Conservation (phyloP, 1,140 invertebrate genomes). For the Megathymus violae region DNA sequence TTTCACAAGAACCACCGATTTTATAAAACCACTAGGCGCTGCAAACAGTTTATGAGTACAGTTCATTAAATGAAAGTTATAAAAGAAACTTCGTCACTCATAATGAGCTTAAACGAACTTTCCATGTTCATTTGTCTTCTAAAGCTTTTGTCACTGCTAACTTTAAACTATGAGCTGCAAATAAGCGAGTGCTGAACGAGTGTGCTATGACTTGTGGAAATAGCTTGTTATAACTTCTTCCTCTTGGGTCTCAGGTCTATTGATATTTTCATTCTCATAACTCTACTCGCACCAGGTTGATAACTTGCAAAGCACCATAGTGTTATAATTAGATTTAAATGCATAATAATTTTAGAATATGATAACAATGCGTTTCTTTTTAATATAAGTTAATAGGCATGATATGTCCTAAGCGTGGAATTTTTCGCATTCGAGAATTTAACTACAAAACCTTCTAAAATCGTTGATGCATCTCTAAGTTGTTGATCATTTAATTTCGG, state of each 20-base stretch:
- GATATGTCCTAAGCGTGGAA: too few species aligned
- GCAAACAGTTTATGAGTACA: neutral
- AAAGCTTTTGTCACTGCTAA: conserved; percentile 13
- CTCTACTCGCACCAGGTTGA: neutral
- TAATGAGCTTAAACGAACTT: conserved; percentile 5
- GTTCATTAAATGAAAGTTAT: neutral
- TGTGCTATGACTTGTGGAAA: conserved; percentile 11
- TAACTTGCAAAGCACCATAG: too few species aligned
- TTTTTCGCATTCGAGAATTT: too few species aligned
- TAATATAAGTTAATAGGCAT: too few species aligned
- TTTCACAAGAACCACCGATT: neutral
- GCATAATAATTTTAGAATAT: too few species aligned
- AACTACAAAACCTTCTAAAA: too few species aligned
- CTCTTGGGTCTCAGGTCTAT: conserved; percentile 10
- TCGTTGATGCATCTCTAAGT: too few species aligned
- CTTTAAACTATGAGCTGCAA: conserved; percentile 20
- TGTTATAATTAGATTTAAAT: too few species aligned
- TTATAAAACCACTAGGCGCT: neutral
- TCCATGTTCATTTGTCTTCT: conserved; percentile 7
- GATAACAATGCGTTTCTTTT: too few species aligned
- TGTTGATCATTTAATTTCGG: too few species aligned
- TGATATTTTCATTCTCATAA: conserved; percentile 2
- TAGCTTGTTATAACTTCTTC: conserved; percentile 19
- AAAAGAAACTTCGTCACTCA: neutral
- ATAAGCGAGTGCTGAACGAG: conserved; percentile 8